Evolutionary conservation across 2,113 vertebrate genomes (phyloP).

Genomic region (Eonycteris spelaea): DNA sequence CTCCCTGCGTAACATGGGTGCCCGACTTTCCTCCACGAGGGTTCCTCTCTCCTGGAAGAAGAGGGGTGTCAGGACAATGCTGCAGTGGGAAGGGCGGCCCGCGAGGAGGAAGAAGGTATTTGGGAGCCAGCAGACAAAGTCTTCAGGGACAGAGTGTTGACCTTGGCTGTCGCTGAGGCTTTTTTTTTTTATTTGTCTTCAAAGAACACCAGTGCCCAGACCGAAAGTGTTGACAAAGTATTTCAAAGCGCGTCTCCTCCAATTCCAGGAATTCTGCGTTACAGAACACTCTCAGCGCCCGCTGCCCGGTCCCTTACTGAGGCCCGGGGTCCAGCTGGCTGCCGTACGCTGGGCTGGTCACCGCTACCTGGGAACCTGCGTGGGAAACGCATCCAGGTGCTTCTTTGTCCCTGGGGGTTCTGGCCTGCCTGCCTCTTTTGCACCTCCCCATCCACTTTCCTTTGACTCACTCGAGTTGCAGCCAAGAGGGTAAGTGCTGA

Average conservation of each 20-base stretch:
- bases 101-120: rapidly evolving
- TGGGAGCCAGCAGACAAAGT: background rate
- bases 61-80: rapidly evolving
- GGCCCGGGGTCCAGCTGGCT: background rate
- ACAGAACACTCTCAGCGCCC: background rate
- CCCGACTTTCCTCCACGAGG: rapidly evolving
- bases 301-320: background rate
- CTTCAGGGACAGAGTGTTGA: background rate
- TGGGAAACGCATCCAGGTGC: background rate
- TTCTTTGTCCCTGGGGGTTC: background rate
- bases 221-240: background rate
- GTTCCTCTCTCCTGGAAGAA: rapidly evolving
- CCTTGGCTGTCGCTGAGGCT: background rate
- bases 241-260: background rate
- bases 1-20: rapidly evolving
- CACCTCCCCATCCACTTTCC: background rate
- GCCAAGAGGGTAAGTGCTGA: slow-evolving; percentile 22
- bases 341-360: rapidly evolving
- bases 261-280: background rate
- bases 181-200: background rate
- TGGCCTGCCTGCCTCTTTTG: background rate
- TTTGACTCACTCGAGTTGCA: background rate
- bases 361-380: background rate
- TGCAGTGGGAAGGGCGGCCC: rapidly evolving
- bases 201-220: background rate